Evolutionary conservation across 2,113 vertebrate species (phyloP), one percentile per base, ranked within the genome.

Genomic region (Gallinago undulata): DNA sequence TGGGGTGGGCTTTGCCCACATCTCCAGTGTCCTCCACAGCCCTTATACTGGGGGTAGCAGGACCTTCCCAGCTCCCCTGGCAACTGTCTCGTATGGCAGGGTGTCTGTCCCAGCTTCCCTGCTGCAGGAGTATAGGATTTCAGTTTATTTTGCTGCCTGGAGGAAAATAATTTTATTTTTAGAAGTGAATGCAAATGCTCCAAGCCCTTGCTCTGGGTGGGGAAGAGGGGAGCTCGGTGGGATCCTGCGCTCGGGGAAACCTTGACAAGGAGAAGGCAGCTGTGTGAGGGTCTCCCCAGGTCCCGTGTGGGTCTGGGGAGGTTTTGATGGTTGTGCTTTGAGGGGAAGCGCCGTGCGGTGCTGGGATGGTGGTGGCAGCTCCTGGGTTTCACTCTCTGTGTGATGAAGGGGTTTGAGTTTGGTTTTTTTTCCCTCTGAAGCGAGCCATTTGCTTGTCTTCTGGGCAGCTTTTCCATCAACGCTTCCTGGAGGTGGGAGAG

Each of bases 401-500:
- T 19, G 39, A 53, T 19, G 19, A 47, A 86, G 25, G 53, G 28
- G 27, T 30, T 55, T 55, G 53, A 1, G 11, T 22, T 77, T 57
- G 10, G 9, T 10, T 63, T 95, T 56, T 47, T 83, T 56, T 56
- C 4, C 25, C 33, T 90, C 47, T 81, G 10, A 72, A 79, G 43
- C 48, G 53, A 84, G 45, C 62, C 74, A 25, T 90, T 90, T 81
- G 84, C 95, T 96, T 64, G 80, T 92, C 89, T 83, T 59, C 27
- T 90, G 93, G 95, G 77, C 90, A 96, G 83, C 83, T 79, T 89
- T 94, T 94, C 90, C 91, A 87, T 92, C 94, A 92, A 64, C 10
- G 33, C 75, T 94, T 96, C 92, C 90, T 53, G 94, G 94, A 88
- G 92, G 90, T 89, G 93, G 96, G 88, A 91, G 93, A 85, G 84